A percentile compares a stretch with the other conserved stretches of the same genome.
Evolutionary conservation across 2,797 vertebrate genomes (phyloP).

Genomic region (Amphiprion clarkii): DNA sequence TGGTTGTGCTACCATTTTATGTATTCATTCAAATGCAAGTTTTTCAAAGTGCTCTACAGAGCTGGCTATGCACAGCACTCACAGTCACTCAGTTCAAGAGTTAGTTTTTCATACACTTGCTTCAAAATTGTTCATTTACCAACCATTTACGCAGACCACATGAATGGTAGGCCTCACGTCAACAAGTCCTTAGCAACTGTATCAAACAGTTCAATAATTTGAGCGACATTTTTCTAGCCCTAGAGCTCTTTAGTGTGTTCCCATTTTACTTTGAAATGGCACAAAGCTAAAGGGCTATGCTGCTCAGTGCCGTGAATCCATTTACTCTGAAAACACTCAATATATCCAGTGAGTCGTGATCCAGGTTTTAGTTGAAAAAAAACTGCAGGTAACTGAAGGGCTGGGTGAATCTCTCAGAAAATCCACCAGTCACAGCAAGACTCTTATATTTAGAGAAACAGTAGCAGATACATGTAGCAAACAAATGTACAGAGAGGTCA

Average conservation of each 20-base stretch:
- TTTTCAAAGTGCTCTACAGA: slow-evolving; percentile 56
- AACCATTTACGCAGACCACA: slow-evolving; percentile 37
- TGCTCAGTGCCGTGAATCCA: slow-evolving; percentile 43
- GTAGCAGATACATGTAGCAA: slow-evolving; percentile 75
- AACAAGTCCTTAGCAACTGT: neutral
- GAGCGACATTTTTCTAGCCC: slow-evolving; percentile 36
- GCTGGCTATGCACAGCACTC: slow-evolving; percentile 70
- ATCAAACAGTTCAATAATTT: slow-evolving; percentile 11
- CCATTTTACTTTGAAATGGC: slow-evolving; percentile 52
- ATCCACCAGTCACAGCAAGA: slow-evolving; percentile 19
- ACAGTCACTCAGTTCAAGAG: slow-evolving; percentile 3
- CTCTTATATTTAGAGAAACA: slow-evolving; percentile 30
- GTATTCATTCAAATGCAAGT: slow-evolving; percentile 29
- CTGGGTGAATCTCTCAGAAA: slow-evolving; percentile 43
- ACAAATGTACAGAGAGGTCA: slow-evolving; percentile 12
- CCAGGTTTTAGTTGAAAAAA: slow-evolving; percentile 16
- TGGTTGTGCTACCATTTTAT: slow-evolving; percentile 31
- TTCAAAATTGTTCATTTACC: slow-evolving; percentile 30
- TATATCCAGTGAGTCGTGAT: slow-evolving; percentile 20
- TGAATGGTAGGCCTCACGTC: slow-evolving; percentile 34
- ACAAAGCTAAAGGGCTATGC: slow-evolving; percentile 70
- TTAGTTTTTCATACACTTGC: slow-evolving; percentile 19
- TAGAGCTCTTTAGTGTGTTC: slow-evolving; percentile 40
- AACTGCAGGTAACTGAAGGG: slow-evolving; percentile 38
- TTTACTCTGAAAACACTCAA: slow-evolving; percentile 22